Base-by-base conservation (phyloP, 2,888 invertebrate genomes). In the Phrixothrix hirtus region DNA sequence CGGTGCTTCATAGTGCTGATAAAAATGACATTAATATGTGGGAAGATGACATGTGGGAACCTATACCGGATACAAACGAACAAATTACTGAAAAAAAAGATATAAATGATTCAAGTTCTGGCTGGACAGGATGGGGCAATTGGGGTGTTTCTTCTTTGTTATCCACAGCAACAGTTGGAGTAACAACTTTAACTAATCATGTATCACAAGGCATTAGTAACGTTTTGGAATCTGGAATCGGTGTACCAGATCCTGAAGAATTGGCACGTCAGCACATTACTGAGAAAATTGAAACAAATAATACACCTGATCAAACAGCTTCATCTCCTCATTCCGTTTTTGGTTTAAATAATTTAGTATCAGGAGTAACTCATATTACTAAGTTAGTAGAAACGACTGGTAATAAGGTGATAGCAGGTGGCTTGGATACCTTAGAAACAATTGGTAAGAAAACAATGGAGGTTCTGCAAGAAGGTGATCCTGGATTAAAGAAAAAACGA, bases 381-480 rank as follows among this genome's bases (percentile, higher is more conserved):
- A 87, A 85, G 73, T 80, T 87, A 65, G 86, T 87, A 30, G 88
- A 87, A 72, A 79, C 76, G 6, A 88, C 88, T 1, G 69, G 75
- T 12, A 72, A 63, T 10, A 75, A 74, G 64, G 90, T 92, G 0
- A 81, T 92, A 59, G 81, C 84, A 10, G 89, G 89, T 0, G 90
- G 92, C 12, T 76, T 92, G 14, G 95, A 92, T 69, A 95, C 95
- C 0, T 76, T 96, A 35, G 96, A 96, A 75, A 88, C 89, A 0
- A 90, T 96, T 59, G 96, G 96, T 4, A 95, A 95, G 73, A 95
- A 95, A 73, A 96, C 95, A 0, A 93, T 95, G 87, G 89, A 92
- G 69, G 92, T 92, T 0, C 76, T 95, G 1, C 93, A 94, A 72
- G 94, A 95, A 50, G 93, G 93, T 16, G 95, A 95, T 75, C 94